Evolutionary conservation across 1,140 invertebrate species (phyloP).

Genomic region (Drosophila pseudoobscura): DNA sequence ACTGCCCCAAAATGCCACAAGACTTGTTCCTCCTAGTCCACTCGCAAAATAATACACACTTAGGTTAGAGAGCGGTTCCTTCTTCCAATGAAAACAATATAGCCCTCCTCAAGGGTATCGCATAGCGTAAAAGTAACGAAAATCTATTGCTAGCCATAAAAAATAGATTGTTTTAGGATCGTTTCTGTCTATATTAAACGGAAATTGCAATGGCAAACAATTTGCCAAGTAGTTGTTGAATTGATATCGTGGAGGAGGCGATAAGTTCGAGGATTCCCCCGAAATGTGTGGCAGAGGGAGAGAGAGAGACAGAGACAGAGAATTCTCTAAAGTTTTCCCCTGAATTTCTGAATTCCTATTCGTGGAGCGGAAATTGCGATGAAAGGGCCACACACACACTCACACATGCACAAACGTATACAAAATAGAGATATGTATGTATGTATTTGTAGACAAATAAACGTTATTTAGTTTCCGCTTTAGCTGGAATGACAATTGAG

Average conservation of each 20-base stretch:
- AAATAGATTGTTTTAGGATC: slow-evolving; percentile 57
- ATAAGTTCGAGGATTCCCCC: slow-evolving; percentile 37
- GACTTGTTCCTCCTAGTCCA: too few relatives aligned
- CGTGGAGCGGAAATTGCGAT: slow-evolving; percentile 61
- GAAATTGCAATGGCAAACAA: slow-evolving; percentile 71
- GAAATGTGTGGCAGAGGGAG: slow-evolving; percentile 30
- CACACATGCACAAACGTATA: slow-evolving; percentile 12
- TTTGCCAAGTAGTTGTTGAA: slow-evolving; percentile 72
- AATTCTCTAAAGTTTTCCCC: slow-evolving; percentile 43
- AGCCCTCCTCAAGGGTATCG: not conserved
- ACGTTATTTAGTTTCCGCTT: slow-evolving; percentile 70
- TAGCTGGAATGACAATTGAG: slow-evolving; percentile 35
- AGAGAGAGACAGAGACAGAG: too few relatives aligned
- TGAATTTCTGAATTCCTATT: slow-evolving; percentile 29
- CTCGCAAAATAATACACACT: too few relatives aligned
- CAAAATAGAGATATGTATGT: too few relatives aligned
- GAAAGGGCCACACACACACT: slow-evolving; percentile 45
- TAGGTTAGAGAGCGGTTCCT: not conserved
- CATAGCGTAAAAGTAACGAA: slow-evolving; percentile 2
- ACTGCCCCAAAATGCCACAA: too few relatives aligned
- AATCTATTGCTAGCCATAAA: slow-evolving; percentile 43
- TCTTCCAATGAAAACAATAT: not conserved
- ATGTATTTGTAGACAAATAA: slow-evolving; percentile 51
- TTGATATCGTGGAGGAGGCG: slow-evolving; percentile 31
- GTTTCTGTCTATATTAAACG: slow-evolving; percentile 55